Base-by-base conservation (phyloP, 1,140 invertebrate genomes). In the Daktulosphaira vitifoliae region DNA sequence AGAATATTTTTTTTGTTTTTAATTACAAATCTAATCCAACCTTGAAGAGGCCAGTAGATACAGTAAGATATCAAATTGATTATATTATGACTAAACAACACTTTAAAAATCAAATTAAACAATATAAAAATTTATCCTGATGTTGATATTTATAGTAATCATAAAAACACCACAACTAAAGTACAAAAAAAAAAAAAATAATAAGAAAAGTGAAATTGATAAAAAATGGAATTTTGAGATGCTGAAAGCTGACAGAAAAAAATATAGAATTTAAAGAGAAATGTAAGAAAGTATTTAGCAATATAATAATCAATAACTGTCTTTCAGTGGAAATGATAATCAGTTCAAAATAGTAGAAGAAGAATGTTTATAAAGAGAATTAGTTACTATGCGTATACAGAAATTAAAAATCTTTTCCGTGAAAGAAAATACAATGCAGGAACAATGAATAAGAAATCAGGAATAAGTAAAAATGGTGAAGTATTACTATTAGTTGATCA, bases 31-130 rank as follows among this genome's bases (percentile, higher is more conserved):
- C n/a, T n/a, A n/a, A n/a, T n/a, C n/a, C n/a, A n/a, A 74, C 72
- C 2, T 72, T 71, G 70, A 73, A 70, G 16, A 73, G 69, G 13
- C 72, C 72, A 22, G 33, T 23, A 29, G 70, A 73, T 66, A 69
- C n/a, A 11, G 66, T 71, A 5, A 49, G 71, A 66, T 74, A 74
- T 51, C 72, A 73, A 66, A 74, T 74, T 48, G 71, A 74, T 52
- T 75, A 67, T 48, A 68, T 75, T 0, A 44, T 38, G 70, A n/a
- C n/a, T n/a, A n/a, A n/a, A 38, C 25, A 54, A 54, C 8, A n/a
- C 5, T 54, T 33, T 38, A 33, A 16, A 38, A 54, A 54, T 16
- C 52, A 54, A 54, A 38, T 37, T 16, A 37, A 37, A 18, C 26
- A 37, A 20, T 37, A 20, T 38, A 54, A 38, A n/a, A 54, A 11